phyloP scores from a whole-genome alignment of 2,888 invertebrate species.

The Nemapogon koenigi region DNA sequence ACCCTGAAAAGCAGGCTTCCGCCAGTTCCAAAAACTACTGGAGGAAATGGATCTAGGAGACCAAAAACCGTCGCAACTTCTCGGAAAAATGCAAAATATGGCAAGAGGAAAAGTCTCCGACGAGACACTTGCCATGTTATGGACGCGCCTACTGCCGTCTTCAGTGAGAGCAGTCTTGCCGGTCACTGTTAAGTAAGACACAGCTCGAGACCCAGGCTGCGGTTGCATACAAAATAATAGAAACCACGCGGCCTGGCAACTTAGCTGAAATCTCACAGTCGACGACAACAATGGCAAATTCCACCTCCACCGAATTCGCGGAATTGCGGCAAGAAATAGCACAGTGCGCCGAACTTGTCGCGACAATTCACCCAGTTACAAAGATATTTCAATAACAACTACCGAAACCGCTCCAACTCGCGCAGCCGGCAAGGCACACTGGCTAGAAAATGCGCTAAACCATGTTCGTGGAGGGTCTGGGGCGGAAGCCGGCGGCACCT shows the following conservation, averaged over 20 bases:
- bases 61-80: slow-evolving; percentile 7
- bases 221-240: slow-evolving; percentile 6
- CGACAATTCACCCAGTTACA: background rate
- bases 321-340: background rate
- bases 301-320: background rate
- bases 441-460: background rate
- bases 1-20: slow-evolving; percentile 2
- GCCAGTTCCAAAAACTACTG: slow-evolving; percentile 2
- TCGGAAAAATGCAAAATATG: slow-evolving; percentile 1
- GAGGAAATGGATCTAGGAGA: slow-evolving; percentile 8
- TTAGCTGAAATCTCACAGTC: background rate
- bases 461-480: background rate
- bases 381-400: background rate
- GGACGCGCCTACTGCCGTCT: background rate
- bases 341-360: background rate
- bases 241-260: background rate
- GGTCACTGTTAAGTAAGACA: background rate
- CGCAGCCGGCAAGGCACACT: background rate
- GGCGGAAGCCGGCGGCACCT: slow-evolving; percentile 1
- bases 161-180: background rate
- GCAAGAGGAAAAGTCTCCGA: background rate
- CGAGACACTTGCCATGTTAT: background rate
- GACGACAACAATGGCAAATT: background rate
- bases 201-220: background rate
- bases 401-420: background rate